phyloP scores from a whole-genome alignment of 2,113 vertebrate genomes.

The Tor tambroides region DNA sequence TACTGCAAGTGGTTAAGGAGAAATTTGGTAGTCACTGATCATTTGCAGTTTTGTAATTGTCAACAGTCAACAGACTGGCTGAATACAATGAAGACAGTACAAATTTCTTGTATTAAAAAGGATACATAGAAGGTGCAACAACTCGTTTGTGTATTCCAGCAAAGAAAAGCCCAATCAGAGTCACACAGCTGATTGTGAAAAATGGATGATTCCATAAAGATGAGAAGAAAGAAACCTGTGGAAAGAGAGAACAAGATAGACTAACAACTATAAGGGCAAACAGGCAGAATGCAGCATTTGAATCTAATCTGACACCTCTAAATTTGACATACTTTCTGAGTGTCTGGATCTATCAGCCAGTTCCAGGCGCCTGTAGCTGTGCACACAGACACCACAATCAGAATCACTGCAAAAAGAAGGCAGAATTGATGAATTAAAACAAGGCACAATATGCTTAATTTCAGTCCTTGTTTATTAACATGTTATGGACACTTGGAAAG shows the following conservation, averaged over 20 bases:
- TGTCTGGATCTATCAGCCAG: slow-evolving; percentile 99
- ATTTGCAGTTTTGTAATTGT: neutral
- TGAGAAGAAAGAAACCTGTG: slow-evolving; percentile 96
- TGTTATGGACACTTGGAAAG: neutral
- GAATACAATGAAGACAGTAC: neutral
- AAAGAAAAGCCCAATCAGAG: slow-evolving; percentile 96
- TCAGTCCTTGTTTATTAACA: neutral
- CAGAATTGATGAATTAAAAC: neutral
- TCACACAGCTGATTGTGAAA: slow-evolving; percentile 98
- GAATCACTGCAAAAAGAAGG: slow-evolving; percentile 85
- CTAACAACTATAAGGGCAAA: neutral
- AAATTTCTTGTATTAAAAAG: slow-evolving; percentile 71
- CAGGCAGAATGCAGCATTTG: neutral
- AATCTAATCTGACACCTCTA: neutral
- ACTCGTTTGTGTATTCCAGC: slow-evolving; percentile 99
- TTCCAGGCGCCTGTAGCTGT: slow-evolving; percentile 99
- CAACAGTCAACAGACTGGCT: neutral
- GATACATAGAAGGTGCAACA: slow-evolving; percentile 99
- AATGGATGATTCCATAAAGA: slow-evolving; percentile 99
- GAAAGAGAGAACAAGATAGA: slow-evolving; percentile 26
- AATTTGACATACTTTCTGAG: slow-evolving; percentile 86
- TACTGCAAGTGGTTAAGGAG: slow-evolving; percentile 86
- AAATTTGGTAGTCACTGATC: neutral
- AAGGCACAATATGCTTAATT: neutral
- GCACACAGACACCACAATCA: slow-evolving; percentile 98